Evolutionary conservation across 2,113 vertebrate species (phyloP), one percentile per base, ranked within the genome.

Genomic region (Penelope pileata): DNA sequence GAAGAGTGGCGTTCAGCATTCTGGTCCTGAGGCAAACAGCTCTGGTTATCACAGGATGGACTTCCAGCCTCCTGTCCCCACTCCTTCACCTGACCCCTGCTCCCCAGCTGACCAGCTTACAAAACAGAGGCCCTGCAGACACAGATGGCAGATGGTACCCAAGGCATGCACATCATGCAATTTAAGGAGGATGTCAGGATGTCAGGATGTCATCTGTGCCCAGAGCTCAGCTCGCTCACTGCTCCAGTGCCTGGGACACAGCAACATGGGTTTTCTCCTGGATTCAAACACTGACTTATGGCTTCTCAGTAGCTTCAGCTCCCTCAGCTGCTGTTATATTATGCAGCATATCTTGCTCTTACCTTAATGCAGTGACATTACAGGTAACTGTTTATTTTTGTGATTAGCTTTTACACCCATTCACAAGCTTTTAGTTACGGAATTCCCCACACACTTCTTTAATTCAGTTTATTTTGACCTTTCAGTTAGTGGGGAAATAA

Each of bases 301-400:
- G 32, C 60, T 90, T 91, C 85, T 83, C 17, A n/a, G 68, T 59
- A 47, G 26, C 83, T 78, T 77, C 68, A 56, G 23, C 5, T 93
- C 68, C 43, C 78, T 70, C 45, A 47, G 14, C 17, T 81, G 34
- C 50, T 78, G 15, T 73, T 92, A 18, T 38, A 45, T 36, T 73
- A 58, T 70, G 32, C 67, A 67, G 19, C 6, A 34, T 77, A 54
- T 40, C 70, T 19, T 17, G 50, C 34, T 74, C 50, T 77, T 86
- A 67, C 43, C 24, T 53, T 76, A 87, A 66, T 16, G 63, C 36
- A 80, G 80, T 81, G 38, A 85, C 88, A 59, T 77, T 91, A 91
- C 67, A n/a, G 32, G 56, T 83, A 94, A 80, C 54, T 92, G 58
- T 87, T 94, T 95, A 56, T 80, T 94, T 83, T 83, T 95, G 32